Percentiles rank a stretch among this genome's conserved stretches.
Conservation (phyloP, 2,888 invertebrate genomes). For the Leptarthrus brevirostris region DNA sequence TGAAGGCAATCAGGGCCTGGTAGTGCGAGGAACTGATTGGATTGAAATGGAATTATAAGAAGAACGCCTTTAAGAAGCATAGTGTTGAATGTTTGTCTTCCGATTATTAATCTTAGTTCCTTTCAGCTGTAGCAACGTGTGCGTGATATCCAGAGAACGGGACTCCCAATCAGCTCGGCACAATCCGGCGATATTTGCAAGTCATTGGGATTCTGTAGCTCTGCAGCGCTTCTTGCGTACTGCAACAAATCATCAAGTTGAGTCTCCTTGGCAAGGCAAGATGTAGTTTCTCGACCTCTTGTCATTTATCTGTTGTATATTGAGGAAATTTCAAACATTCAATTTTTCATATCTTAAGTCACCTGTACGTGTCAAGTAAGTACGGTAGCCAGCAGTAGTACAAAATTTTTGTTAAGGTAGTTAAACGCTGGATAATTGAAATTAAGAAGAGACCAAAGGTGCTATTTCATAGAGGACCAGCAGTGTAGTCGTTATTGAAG, state of each 20-base stretch:
- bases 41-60: no score
- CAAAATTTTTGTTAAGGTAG: constrained; percentile 2
- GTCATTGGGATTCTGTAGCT: not conserved
- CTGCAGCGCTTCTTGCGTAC: no score
- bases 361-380: not conserved
- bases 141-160: no score
- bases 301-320: not conserved
- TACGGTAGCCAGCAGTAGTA: not conserved
- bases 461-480: no score
- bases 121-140: not conserved
- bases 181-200: not conserved
- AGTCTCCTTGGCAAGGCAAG: no score
- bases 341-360: constrained; percentile 5
- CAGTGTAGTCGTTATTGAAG: not conserved
- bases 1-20: constrained; percentile 11
- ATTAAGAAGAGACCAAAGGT: not conserved
- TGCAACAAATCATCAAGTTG: no score
- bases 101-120: constrained; percentile 4
- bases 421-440: constrained; percentile 11
- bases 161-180: no score
- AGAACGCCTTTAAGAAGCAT: no score
- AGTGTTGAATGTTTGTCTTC: not conserved
- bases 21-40: constrained; percentile 3
- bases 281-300: constrained; percentile 8
- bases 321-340: not conserved